These are phyloP conservation scores for Cephalopterus ornatus DNA, from an alignment of 2,113 vertebrate species.

Conservation along the genomic window DNA sequence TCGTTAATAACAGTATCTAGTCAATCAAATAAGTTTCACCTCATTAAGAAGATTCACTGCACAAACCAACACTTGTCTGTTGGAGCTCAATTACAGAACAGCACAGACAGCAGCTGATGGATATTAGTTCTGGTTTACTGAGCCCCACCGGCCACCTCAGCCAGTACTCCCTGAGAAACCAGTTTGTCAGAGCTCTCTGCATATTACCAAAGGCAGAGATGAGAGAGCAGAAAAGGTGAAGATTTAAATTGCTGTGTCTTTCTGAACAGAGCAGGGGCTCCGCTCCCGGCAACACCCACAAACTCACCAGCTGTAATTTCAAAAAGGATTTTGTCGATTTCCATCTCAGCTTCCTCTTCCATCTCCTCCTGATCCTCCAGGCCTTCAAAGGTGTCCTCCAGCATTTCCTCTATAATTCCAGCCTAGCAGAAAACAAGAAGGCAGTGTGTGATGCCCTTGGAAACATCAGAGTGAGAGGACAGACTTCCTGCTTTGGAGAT, in stretches of 20 bases:
- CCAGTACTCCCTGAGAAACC: not conserved
- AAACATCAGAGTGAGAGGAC: not conserved
- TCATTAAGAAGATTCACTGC: not conserved
- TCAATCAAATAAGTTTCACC: accelerated
- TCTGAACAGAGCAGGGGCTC: not conserved
- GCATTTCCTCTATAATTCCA: slow-evolving; percentile 98
- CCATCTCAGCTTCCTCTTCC: slow-evolving; percentile 93
- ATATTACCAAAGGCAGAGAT: not conserved
- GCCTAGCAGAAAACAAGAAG: slow-evolving; percentile 75
- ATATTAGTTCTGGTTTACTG: not conserved
- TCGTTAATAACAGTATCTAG: not conserved
- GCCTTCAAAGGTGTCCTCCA: slow-evolving; percentile 94
- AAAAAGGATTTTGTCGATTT: slow-evolving; percentile 96
- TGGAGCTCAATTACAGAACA: not conserved
- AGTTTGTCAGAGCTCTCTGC: not conserved
- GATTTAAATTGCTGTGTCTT: not conserved
- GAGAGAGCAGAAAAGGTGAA: not conserved
- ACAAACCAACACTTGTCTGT: not conserved
- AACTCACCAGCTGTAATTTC: slow-evolving; percentile 94
- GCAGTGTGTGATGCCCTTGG: not conserved
- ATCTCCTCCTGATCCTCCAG: slow-evolving; percentile 98
- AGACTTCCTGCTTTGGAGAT: accelerated
- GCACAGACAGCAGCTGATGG: not conserved
- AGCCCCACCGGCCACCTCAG: not conserved
- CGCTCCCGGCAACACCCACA: not conserved